Conservation (phyloP, 1,140 invertebrate species). For the Scaptomyza graminum region DNA sequence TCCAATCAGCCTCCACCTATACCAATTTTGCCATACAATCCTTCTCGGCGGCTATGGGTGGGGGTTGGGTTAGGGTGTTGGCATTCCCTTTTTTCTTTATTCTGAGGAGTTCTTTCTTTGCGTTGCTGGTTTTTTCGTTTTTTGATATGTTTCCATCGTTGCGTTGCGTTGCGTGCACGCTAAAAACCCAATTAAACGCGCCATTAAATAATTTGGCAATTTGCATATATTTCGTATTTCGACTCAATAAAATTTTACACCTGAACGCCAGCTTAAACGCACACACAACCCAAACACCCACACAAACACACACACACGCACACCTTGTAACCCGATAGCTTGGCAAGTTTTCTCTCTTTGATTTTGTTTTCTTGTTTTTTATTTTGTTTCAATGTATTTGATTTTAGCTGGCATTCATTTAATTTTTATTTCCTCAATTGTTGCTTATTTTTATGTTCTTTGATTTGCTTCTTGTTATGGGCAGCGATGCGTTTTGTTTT, state of each 20-base stretch:
- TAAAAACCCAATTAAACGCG: conserved; percentile 82
- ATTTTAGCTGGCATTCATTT: conserved; percentile 48
- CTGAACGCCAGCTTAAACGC: conserved; percentile 55
- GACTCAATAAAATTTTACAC: conserved; percentile 81
- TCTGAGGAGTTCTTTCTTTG: conserved; percentile 9
- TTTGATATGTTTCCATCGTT: conserved; percentile 48
- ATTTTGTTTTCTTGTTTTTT: conserved; percentile 4
- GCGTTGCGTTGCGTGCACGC: conserved; percentile 51
- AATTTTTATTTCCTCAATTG: conserved; percentile 65
- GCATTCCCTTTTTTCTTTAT: conserved; percentile 18
- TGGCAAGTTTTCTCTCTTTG: conserved; percentile 20
- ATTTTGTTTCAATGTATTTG: conserved; percentile 32
- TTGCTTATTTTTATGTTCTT: conserved; percentile 50
- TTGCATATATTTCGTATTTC: conserved; percentile 83
- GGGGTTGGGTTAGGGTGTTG: neutral
- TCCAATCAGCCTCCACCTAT: conserved; percentile 60
- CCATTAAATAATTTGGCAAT: conserved; percentile 82
- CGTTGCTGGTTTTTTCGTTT: conserved; percentile 10
- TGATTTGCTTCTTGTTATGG: conserved; percentile 35
- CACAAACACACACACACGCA: conserved; percentile 17
- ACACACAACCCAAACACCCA: conserved; percentile 31
- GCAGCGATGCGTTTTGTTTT: conserved; percentile 10
- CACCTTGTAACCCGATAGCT: conserved; percentile 15
- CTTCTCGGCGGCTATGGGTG: conserved; percentile 38
- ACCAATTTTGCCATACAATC: conserved; percentile 45